These are phyloP conservation scores for Cinclus mexicanus DNA, from an alignment of 2,113 vertebrate genomes.

Conservation along the genomic window DNA sequence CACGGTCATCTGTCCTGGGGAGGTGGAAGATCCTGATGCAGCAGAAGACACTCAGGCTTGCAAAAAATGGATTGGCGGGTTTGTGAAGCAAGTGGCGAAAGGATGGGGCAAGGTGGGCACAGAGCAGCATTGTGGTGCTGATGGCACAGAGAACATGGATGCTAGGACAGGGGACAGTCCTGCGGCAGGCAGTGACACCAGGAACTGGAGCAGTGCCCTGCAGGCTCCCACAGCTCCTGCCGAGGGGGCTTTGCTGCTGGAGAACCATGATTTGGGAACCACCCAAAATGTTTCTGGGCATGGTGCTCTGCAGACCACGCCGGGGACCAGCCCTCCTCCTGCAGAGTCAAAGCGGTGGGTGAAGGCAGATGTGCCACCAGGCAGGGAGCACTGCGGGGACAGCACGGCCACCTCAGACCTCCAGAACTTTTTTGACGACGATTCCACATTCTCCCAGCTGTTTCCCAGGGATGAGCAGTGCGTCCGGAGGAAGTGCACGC, in stretches of 20 bases:
- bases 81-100: not conserved
- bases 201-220: not conserved
- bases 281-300: not conserved
- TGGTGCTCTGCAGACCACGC: not conserved
- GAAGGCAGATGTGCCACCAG: rapidly evolving
- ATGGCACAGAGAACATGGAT: not conserved
- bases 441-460: slow-evolving; percentile 86
- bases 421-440: slow-evolving; percentile 82
- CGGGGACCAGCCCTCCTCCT: not conserved
- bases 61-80: not conserved
- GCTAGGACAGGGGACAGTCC: not conserved
- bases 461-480: slow-evolving; percentile 85
- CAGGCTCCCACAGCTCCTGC: not conserved
- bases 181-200: rapidly evolving
- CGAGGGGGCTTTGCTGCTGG: not conserved
- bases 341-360: not conserved
- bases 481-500: slow-evolving; percentile 84
- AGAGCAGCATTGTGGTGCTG: not conserved
- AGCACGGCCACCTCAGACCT: slow-evolving; percentile 55
- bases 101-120: not conserved
- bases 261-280: not conserved
- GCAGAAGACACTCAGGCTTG: not conserved
- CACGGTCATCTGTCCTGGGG: not conserved
- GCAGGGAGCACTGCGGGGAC: not conserved
- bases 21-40: not conserved